phyloP scores from a whole-genome alignment of 2,888 invertebrate genomes.

The Pristionchus arcanus region DNA sequence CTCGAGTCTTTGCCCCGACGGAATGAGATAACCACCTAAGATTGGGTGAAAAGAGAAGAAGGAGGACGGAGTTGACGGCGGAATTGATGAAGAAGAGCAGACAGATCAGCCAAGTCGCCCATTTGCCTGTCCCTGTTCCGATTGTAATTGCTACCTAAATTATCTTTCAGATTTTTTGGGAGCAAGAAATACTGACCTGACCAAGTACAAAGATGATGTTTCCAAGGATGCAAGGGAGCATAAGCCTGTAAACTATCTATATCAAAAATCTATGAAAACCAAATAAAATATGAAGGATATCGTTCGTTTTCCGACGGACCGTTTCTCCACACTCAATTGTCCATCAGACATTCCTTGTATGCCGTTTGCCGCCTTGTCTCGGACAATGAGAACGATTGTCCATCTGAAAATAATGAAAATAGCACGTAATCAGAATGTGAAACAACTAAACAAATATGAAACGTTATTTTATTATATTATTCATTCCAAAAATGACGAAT shows the following conservation, averaged over 20 bases:
- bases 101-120: conserved; percentile 47
- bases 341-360: not conserved
- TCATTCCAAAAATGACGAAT: too few species aligned
- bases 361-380: not conserved
- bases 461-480: too few species aligned
- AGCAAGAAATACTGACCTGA: not conserved
- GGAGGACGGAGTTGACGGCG: not conserved
- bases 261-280: not conserved
- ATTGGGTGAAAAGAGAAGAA: conserved; percentile 33
- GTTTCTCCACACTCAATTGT: conserved; percentile 29
- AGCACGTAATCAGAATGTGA: not conserved
- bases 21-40: not conserved
- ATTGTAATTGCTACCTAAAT: conserved; percentile 27
- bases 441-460: too few species aligned
- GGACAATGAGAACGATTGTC: not conserved
- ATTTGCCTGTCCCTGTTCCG: conserved; percentile 35
- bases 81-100: conserved; percentile 45
- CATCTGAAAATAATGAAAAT: not conserved
- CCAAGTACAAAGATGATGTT: conserved; percentile 35
- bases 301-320: not conserved
- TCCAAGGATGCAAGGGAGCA: conserved; percentile 1
- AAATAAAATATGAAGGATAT: too few species aligned
- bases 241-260: not conserved
- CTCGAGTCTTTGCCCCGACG: not conserved
- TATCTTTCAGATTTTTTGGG: not conserved